A percentile compares a stretch with the other conserved stretches of the same genome.
These are phyloP conservation scores for Archaeoteleia sp. DNA, from an alignment of 2,888 invertebrate species.

Conservation along the genomic window DNA sequence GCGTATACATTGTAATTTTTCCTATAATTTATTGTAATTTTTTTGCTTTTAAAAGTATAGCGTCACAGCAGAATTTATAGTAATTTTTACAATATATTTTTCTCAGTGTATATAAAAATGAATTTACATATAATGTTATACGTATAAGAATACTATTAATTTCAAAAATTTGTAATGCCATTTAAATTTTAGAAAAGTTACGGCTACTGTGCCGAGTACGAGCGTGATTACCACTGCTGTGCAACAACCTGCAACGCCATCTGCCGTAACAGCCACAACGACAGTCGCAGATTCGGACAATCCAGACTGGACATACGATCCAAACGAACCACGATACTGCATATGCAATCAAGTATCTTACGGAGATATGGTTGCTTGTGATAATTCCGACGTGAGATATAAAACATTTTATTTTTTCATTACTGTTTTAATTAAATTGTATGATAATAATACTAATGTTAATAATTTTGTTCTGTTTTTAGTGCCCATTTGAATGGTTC, in stretches of 20 bases:
- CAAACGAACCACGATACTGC: constrained; percentile 97
- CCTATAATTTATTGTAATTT: no score
- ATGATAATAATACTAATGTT: no score
- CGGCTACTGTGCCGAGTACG: constrained; percentile 66
- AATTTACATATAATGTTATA: no score
- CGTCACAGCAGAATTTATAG: no score
- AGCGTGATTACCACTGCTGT: constrained; percentile 67
- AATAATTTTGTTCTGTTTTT: constrained; percentile 65
- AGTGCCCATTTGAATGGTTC: constrained; percentile 99
- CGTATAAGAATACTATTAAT: no score
- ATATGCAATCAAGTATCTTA: constrained; percentile 98
- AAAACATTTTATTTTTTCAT: constrained; percentile 3
- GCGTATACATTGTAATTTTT: no score
- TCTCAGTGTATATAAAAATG: no score
- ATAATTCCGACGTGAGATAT: constrained; percentile 92
- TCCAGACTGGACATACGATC: constrained; percentile 94
- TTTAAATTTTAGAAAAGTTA: constrained; percentile 68
- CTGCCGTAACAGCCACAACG: constrained; percentile 71
- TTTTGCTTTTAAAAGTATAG: no score
- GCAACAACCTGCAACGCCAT: constrained; percentile 73
- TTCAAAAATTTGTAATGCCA: no score
- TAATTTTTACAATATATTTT: no score
- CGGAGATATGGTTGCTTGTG: constrained; percentile 99
- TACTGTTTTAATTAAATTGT: not conserved
- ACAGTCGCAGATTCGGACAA: constrained; percentile 79